These are phyloP conservation scores for Pycnonotus jocosus DNA, from an alignment of 2,113 vertebrate species.

Conservation along the genomic window DNA sequence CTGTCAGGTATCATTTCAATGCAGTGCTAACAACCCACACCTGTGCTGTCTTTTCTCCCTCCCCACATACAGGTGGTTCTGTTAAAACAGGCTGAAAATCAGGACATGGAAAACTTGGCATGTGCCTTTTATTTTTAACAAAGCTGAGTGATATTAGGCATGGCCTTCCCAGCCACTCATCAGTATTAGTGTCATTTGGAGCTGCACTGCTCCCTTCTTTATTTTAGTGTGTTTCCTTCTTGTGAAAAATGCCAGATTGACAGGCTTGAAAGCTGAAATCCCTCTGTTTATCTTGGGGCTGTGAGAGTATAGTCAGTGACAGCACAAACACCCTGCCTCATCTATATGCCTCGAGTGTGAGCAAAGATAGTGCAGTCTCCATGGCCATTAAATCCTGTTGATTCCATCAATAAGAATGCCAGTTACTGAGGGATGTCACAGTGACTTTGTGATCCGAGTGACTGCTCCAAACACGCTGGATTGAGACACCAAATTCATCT, in stretches of 20 bases:
- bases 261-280: slow-evolving; percentile 17
- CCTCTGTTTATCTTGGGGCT: slow-evolving; percentile 12
- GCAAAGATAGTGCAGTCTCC: not conserved
- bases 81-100: not conserved
- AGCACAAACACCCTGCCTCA: slow-evolving; percentile 29
- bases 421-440: not conserved
- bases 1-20: not conserved
- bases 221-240: not conserved
- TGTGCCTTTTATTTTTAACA: not conserved
- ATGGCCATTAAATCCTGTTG: slow-evolving; percentile 42
- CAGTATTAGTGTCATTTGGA: not conserved
- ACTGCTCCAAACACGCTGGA: slow-evolving; percentile 17
- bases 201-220: not conserved
- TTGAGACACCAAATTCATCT: slow-evolving; percentile 49
- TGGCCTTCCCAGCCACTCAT: not conserved
- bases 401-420: slow-evolving; percentile 49
- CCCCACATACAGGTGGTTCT: not conserved
- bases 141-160: not conserved
- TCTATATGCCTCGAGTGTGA: slow-evolving; percentile 38
- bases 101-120: not conserved
- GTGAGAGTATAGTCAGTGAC: not conserved
- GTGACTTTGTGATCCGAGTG: slow-evolving; percentile 30
- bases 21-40: not conserved
- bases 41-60: not conserved
- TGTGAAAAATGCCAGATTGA: not conserved